Conservation (phyloP, 2,888 invertebrate species). For the Schrankia costaestrigalis region DNA sequence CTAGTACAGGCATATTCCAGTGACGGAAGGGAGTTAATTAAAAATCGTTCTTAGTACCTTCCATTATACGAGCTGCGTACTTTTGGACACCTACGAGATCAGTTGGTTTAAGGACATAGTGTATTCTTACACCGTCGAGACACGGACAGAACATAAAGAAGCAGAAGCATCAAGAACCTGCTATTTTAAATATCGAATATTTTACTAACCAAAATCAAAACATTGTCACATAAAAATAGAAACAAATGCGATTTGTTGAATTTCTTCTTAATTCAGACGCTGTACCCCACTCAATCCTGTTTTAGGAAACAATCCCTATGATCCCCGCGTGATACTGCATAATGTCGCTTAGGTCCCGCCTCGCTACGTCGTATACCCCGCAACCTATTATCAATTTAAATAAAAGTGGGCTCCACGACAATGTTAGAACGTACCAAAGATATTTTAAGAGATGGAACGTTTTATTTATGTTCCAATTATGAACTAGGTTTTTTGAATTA, state of each 20-base stretch:
- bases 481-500: too few species aligned
- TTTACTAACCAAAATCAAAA: too few species aligned
- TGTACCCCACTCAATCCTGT: constrained; percentile 65
- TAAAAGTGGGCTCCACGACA: constrained; percentile 40
- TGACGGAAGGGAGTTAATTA: too few species aligned
- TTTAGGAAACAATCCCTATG: constrained; percentile 74
- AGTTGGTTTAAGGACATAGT: too few species aligned
- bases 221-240: constrained; percentile 7
- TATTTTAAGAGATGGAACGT: constrained; percentile 11
- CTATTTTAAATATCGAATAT: too few species aligned
- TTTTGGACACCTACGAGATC: too few species aligned
- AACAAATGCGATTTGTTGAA: constrained; percentile 32
- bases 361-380: constrained; percentile 31
- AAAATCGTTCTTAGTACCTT: too few species aligned
- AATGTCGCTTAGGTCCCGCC: constrained; percentile 42
- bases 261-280: constrained; percentile 60
- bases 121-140: too few species aligned
- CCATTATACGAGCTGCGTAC: too few species aligned
- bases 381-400: constrained; percentile 62
- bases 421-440: constrained; percentile 22
- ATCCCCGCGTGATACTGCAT: constrained; percentile 78
- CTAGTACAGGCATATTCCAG: too few species aligned
- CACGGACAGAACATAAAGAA: too few species aligned
- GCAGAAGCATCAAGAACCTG: too few species aligned
- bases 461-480: not conserved